These are phyloP conservation scores for Nettapus auritus DNA, from an alignment of 2,113 vertebrate genomes.

Conservation along the genomic window DNA sequence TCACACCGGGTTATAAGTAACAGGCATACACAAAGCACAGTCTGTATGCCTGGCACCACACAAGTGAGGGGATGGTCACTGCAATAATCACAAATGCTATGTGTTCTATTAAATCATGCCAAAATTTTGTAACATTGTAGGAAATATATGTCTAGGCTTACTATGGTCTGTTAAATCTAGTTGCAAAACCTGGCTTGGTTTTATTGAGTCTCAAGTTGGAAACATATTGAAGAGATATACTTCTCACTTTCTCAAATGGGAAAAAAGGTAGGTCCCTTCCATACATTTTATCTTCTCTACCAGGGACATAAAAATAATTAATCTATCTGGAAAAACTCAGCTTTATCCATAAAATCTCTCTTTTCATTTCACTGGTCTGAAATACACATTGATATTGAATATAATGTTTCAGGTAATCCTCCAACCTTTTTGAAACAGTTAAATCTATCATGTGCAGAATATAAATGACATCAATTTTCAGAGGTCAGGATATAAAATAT, in stretches of 20 bases:
- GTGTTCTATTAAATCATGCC: fast-evolving
- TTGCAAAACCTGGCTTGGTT: not conserved
- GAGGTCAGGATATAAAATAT: not conserved
- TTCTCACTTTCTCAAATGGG: not conserved
- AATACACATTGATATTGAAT: not conserved
- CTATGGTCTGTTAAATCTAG: not conserved
- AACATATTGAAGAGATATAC: not conserved
- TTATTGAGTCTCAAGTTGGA: not conserved
- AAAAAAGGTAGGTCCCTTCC: not conserved
- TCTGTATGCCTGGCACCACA: fast-evolving
- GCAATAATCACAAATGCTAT: not conserved
- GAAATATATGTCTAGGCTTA: not conserved
- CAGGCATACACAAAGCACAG: not conserved
- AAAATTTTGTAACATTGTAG: not conserved
- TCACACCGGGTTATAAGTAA: not conserved
- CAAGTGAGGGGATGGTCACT: not conserved
- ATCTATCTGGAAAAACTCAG: not conserved
- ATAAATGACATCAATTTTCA: not conserved
- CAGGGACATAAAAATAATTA: not conserved
- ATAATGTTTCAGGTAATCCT: not conserved
- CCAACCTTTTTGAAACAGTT: not conserved
- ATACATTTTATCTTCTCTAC: not conserved
- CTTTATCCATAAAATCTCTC: not conserved
- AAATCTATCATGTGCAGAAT: not conserved
- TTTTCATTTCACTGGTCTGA: not conserved